These are phyloP conservation scores for Uria lomvia DNA, from an alignment of 2,113 vertebrate genomes.

Conservation along the genomic window DNA sequence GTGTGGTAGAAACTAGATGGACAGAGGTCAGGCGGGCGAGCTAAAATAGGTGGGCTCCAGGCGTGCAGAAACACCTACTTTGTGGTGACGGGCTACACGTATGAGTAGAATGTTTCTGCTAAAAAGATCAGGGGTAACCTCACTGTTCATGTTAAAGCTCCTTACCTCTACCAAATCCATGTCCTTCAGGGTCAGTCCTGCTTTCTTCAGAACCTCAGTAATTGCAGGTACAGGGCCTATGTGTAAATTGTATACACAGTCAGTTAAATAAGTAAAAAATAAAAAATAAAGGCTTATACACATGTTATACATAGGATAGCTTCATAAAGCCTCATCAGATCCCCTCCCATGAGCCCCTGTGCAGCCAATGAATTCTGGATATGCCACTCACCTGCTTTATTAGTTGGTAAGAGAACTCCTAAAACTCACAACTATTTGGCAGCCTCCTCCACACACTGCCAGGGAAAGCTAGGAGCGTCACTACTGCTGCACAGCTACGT, in stretches of 20 bases:
- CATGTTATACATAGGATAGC: not conserved
- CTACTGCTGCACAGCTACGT: not conserved
- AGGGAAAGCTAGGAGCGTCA: not conserved
- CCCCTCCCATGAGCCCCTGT: not conserved
- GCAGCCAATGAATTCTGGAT: not conserved
- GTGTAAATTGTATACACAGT: not conserved
- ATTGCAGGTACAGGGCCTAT: constrained; percentile 94
- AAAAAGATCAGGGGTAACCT: not conserved
- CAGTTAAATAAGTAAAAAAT: not conserved
- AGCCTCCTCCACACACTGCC: not conserved
- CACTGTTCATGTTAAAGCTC: not conserved
- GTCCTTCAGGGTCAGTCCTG: constrained; percentile 86
- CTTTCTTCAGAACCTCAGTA: constrained; percentile 89
- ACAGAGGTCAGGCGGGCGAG: not conserved
- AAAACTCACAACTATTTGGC: not conserved
- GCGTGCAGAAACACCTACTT: not conserved
- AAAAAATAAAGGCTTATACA: not conserved
- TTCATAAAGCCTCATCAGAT: not conserved
- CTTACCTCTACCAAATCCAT: constrained; percentile 95
- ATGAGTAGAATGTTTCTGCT: not conserved
- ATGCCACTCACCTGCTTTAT: not conserved
- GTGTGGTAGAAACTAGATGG: not conserved
- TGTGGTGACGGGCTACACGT: accelerated
- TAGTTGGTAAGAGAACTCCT: not conserved
- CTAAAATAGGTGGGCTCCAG: not conserved